Base-by-base conservation (phyloP, 2,113 vertebrate genomes). In the Thryonomys swinderianus region DNA sequence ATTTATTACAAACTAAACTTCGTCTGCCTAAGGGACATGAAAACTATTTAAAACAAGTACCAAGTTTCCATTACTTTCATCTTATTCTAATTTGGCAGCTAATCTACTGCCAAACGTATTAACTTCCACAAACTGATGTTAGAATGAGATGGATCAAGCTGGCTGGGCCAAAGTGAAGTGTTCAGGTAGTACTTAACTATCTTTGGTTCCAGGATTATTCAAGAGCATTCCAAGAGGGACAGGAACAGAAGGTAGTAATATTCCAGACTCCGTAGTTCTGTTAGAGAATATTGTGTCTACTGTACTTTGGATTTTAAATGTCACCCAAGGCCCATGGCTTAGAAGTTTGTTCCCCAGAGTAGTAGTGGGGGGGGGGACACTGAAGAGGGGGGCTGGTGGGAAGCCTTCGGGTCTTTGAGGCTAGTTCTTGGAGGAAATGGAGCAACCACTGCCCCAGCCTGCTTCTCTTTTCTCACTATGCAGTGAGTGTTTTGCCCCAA, bases 1-100 rank as follows among this genome's bases (percentile, higher is more conserved):
- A 89, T 64, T 78, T 66, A 76, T 81, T 91, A 83, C n/a, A 88
- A 79, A 92, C 81, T 88, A 84, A 85, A 37, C 53, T 92, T 40
- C 8, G 66, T 80, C 16, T 67, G 11, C 40, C 48, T 27, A 17
- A 51, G 37, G 62, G 42, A 21, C 45, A 93, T 17, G 53, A 80
- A 8, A 73, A 91, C 59, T 78, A 17, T 71, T 96, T 87, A 78
- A 87, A 95, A 83, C 21, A 90, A 20, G 32, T 3, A 14, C 34
- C 42, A 74, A 88, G 9, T 92, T 94, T 57, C 57, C 21, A 37
- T 89, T 93, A 48, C 55, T 94, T 84, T 91, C 71, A 55, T 67
- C n/a, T 71, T 32, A 48, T 67, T 94, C 61, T 74, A 53, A 9
- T 88, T 96, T 96, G 84, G 48, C 73, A 86, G 76, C 7, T 59